Conservation (phyloP, 2,888 invertebrate genomes). For the Anarsia innoxiella region DNA sequence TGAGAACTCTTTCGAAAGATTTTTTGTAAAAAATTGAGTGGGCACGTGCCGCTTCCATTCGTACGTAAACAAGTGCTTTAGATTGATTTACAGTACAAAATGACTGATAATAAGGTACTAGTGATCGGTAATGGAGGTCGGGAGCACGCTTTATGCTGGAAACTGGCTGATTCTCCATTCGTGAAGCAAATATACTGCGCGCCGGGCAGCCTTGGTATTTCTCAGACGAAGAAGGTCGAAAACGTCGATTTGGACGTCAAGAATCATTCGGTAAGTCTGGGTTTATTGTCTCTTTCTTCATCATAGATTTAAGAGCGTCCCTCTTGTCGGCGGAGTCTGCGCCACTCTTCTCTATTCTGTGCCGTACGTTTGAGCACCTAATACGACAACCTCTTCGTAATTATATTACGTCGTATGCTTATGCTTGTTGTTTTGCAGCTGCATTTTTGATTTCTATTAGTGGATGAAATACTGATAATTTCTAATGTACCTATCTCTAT, state of each 20-base stretch:
- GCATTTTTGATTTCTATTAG: too few relatives aligned
- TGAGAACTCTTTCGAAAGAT: neutral
- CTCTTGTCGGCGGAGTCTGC: too few relatives aligned
- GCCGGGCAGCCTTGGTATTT: slow-evolving; percentile 94
- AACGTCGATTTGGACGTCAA: slow-evolving; percentile 79
- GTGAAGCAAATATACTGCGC: slow-evolving; percentile 84
- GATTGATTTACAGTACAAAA: slow-evolving; percentile 26
- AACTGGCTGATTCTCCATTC: slow-evolving; percentile 85
- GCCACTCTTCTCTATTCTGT: too few relatives aligned
- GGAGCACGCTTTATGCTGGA: slow-evolving; percentile 97
- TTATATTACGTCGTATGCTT: too few relatives aligned
- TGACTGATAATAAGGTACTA: slow-evolving; percentile 76
- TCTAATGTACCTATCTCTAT: too few relatives aligned
- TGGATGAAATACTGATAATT: too few relatives aligned
- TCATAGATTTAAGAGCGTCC: too few relatives aligned
- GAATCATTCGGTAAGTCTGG: slow-evolving; percentile 79
- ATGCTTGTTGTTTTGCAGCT: too few relatives aligned
- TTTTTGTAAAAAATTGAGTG: slow-evolving; percentile 3
- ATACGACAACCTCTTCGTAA: too few relatives aligned
- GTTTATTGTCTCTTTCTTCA: too few relatives aligned
- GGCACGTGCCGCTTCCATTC: slow-evolving; percentile 22
- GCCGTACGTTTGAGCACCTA: too few relatives aligned
- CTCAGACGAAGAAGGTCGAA: slow-evolving; percentile 79
- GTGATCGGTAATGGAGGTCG: slow-evolving; percentile 95
- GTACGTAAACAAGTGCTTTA: slow-evolving; percentile 20